Evolutionary conservation across 2,888 invertebrate species (phyloP), one percentile per base, ranked within the genome.

Genomic region (Agrypnus murinus): DNA sequence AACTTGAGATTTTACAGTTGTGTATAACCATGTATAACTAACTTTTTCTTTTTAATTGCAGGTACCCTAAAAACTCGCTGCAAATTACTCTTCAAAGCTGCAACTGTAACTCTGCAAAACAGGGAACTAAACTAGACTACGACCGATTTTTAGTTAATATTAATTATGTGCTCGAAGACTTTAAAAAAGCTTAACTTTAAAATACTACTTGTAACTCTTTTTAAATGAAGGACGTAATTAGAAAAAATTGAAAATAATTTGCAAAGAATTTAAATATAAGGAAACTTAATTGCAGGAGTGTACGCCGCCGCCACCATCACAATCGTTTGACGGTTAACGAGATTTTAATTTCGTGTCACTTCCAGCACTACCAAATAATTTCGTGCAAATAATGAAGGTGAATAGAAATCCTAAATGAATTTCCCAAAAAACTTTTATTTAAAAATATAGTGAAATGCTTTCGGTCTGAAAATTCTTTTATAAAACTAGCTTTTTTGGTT

Each of bases 291-390:
- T 12, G 31, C 10, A 31, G 31, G 31, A 43, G 50, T 12, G n/a
- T 12, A 50, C 25, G 25, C 50, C n/a, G n/a, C n/a, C n/a, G n/a
- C n/a, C n/a, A n/a, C n/a, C n/a, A 8, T 50, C 10, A 31, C 0
- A 32, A 25, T 10, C 32, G 32, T 25, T 31, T 31, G 50, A 31
- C 50, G 31, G 10, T 50, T 19, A 31, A 50, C 50, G 12, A 58
- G 43, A 40, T 31, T 58, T 58, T 58, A 58, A 58, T 58, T 58
- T 36, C 4, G 34, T 58, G 58, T 58, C 58, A 58, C 40, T 19
- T 40, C 12, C 58, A 58, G 58, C 12, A 7, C 25, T 15, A 2
- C 25, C 19, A 19, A 19, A 40, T 40, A 58, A 40, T 25, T 58
- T 25, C n/a, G 32, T 15, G 40, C 17, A 43, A 34, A 57, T 58